phyloP scores from a whole-genome alignment of 2,888 invertebrate genomes.

The Cerastoderma edule region DNA sequence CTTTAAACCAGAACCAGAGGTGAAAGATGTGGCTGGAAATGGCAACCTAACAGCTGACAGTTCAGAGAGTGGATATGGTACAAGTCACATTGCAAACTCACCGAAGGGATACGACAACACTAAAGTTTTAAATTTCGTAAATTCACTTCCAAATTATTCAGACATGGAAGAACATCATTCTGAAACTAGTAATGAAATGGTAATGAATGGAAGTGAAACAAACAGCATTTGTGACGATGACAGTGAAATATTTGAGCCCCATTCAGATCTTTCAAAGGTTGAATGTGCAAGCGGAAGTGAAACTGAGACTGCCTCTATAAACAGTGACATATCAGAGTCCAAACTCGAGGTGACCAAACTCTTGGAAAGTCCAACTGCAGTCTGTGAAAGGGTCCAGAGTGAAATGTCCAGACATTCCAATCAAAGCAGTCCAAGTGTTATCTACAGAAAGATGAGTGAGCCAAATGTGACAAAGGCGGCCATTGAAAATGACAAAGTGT shows the following conservation, averaged over 20 bases:
- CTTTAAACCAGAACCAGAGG: constrained; percentile 33
- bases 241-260: constrained; percentile 14
- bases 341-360: constrained; percentile 53
- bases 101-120: constrained; percentile 46
- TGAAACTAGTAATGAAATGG: constrained; percentile 31
- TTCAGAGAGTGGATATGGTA: constrained; percentile 58
- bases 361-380: constrained; percentile 52
- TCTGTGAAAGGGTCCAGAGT: constrained; percentile 30
- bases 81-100: constrained; percentile 47
- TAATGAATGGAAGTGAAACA: constrained; percentile 50
- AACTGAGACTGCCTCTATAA: constrained; percentile 35
- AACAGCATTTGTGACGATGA: constrained; percentile 31
- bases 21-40: constrained; percentile 38
- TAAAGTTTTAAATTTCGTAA: constrained; percentile 58
- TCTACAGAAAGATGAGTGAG: neutral
- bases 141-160: constrained; percentile 51
- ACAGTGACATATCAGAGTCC: constrained; percentile 32
- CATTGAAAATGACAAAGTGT: neutral
- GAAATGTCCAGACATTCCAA: constrained; percentile 22
- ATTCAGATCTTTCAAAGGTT: constrained; percentile 31
- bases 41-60: constrained; percentile 50
- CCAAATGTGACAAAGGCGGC: neutral
- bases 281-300: constrained; percentile 58
- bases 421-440: constrained; percentile 4
- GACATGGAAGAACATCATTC: constrained; percentile 53